Evolutionary conservation across 1,140 invertebrate species (phyloP).

Genomic region (Cotesia chilonis): DNA sequence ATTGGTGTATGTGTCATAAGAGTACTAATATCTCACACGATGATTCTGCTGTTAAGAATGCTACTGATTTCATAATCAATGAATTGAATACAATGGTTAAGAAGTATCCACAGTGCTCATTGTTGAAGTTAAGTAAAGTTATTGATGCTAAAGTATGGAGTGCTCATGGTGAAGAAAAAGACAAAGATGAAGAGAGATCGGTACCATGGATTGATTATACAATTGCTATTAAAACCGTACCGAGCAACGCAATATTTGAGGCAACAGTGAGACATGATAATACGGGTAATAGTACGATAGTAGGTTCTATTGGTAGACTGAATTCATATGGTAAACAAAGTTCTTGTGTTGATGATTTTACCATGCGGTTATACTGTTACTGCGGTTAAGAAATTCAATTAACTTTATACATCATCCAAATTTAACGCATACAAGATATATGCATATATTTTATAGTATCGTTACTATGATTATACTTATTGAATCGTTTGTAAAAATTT

Average conservation of each 20-base stretch:
- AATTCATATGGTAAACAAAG: conserved; percentile 85
- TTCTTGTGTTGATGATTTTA: conserved; percentile 77
- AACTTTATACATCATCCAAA: conserved; percentile 7
- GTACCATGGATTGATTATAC: conserved; percentile 69
- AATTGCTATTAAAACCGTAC: conserved; percentile 72
- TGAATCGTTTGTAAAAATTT: too few species aligned
- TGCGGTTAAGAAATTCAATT: conserved; percentile 59
- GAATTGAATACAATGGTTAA: conserved; percentile 73
- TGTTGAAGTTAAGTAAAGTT: conserved; percentile 66
- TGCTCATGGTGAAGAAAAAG: conserved; percentile 57
- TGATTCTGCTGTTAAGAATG: conserved; percentile 63
- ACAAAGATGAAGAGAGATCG: conserved; percentile 57
- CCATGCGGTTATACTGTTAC: conserved; percentile 82
- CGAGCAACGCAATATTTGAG: conserved; percentile 80
- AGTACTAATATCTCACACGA: conserved; percentile 66
- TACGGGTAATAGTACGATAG: conserved; percentile 59
- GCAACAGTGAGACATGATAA: conserved; percentile 69
- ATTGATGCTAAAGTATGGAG: conserved; percentile 67
- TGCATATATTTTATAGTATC: conserved; percentile 39
- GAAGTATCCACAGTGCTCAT: conserved; percentile 70
- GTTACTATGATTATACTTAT: too few species aligned
- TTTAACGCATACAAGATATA: conserved; percentile 43
- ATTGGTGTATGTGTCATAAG: conserved; percentile 86
- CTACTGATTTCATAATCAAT: conserved; percentile 68
- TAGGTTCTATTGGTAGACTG: conserved; percentile 78